These are phyloP conservation scores for Trachymyrmex cornetzi DNA, from an alignment of 1,140 invertebrate genomes.

Conservation along the genomic window DNA sequence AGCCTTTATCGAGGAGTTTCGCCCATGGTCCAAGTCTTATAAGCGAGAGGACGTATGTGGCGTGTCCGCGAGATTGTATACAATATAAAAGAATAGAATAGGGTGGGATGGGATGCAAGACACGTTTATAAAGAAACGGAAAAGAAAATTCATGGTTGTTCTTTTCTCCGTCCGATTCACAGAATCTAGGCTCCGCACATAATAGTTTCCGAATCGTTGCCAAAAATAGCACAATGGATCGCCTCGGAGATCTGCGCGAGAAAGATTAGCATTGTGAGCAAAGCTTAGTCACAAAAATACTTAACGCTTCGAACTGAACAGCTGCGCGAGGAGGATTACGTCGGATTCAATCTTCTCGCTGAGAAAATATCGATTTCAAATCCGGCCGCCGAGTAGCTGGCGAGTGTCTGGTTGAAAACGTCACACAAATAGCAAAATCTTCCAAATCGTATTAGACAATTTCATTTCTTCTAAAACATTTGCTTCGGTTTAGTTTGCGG, in stretches of 20 bases:
- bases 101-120: slow-evolving; percentile 34
- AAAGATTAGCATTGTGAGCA: slow-evolving; percentile 25
- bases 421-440: background rate
- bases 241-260: background rate
- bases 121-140: slow-evolving; percentile 49
- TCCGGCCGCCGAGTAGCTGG: background rate
- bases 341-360: background rate
- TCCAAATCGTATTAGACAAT: background rate
- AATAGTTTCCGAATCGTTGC: slow-evolving; percentile 25
- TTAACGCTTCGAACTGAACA: slow-evolving; percentile 21
- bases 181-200: slow-evolving; percentile 12
- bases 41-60: slow-evolving; percentile 46
- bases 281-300: slow-evolving; percentile 6
- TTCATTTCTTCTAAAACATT: background rate
- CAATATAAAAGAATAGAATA: slow-evolving; percentile 65
- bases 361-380: slow-evolving; percentile 30
- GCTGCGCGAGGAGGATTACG: background rate
- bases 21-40: slow-evolving; percentile 51
- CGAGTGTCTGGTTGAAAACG: background rate
- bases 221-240: slow-evolving; percentile 27
- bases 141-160: slow-evolving; percentile 42
- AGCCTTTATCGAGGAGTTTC: slow-evolving; percentile 70
- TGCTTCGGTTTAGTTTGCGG: too few species aligned
- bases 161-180: slow-evolving; percentile 25
- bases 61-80: slow-evolving; percentile 20